Evolutionary conservation across 1,140 invertebrate species (phyloP), one percentile per base, ranked within the genome.

Genomic region (Maconellicoccus hirsutus): DNA sequence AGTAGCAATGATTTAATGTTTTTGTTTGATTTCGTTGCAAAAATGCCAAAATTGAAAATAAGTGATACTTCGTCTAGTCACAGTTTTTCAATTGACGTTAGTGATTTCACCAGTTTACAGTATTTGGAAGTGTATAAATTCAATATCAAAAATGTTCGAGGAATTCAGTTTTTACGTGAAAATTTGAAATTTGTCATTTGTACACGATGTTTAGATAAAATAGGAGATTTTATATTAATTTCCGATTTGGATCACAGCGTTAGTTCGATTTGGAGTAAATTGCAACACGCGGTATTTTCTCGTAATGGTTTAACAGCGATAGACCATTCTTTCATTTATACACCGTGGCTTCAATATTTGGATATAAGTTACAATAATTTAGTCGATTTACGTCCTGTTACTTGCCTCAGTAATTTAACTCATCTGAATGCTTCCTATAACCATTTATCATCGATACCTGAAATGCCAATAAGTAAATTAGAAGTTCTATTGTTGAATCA

Each of bases 121-220:
- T 70, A 70, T 39, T 39, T 70, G 22, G 69, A 70, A 39, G 8
- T 70, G 29, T 70, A 70, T 21, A 70, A 70, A 70, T 70, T 70
- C 33, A 70, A 38, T 21, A 16, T 70, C 3, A 70, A 38, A 27
- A 8, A 70, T 70, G 16, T 38, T 10, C 7, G n/a, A 70, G 29
- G 29, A 22, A 25, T 38, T 27, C 69, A 70, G 7, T 70, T 33
- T 33, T 39, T 70, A 38, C 69, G 69, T 22, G 27, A 29, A 16
- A 22, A 38, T 29, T 39, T 70, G 27, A 27, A 70, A 39, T 33
- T 39, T 6, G 38, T 70, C 3, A 21, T 70, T 1, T 70, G 69
- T 38, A 38, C 14, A 1, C 69, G 69, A 21, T 70, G 26, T 33
- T 22, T 70, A 22, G 38, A 70, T 10, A 12, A 6, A 4, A 27